Conservation (phyloP, 2,888 invertebrate genomes). For the Phaonia tiefii region DNA sequence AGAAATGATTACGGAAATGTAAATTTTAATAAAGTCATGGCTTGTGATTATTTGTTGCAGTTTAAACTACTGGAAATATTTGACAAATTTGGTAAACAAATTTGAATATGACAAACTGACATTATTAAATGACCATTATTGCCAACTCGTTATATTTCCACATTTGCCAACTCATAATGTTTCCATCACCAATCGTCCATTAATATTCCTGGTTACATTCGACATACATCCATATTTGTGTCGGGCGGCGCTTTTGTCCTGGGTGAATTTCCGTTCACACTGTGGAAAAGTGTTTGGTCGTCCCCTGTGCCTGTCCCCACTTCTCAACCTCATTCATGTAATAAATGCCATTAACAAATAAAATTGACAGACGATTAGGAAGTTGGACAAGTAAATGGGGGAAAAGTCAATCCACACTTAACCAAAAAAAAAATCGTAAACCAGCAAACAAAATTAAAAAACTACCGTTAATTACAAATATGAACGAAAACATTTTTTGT, state of each 20-base stretch:
- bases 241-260: not conserved
- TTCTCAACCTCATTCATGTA: constrained; percentile 15
- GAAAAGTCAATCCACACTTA: not conserved
- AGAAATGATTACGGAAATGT: too few species aligned
- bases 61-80: too few species aligned
- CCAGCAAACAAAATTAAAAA: constrained; percentile 10
- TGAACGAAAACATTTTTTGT: not conserved
- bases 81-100: too few species aligned
- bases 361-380: constrained; percentile 33
- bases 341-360: constrained; percentile 32
- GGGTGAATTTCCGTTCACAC: not conserved
- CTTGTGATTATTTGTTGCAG: too few species aligned
- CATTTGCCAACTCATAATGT: too few species aligned
- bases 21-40: too few species aligned
- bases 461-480: constrained; percentile 40
- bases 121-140: too few species aligned
- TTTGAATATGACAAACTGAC: too few species aligned
- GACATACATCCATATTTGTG: not conserved
- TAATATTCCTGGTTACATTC: too few species aligned
- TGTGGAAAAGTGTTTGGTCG: not conserved
- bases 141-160: too few species aligned
- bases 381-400: not conserved
- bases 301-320: not conserved
- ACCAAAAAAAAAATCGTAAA: constrained; percentile 8
- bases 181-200: too few species aligned